Conservation (phyloP, 2,797 vertebrate genomes). For the Pangasius macronema region DNA sequence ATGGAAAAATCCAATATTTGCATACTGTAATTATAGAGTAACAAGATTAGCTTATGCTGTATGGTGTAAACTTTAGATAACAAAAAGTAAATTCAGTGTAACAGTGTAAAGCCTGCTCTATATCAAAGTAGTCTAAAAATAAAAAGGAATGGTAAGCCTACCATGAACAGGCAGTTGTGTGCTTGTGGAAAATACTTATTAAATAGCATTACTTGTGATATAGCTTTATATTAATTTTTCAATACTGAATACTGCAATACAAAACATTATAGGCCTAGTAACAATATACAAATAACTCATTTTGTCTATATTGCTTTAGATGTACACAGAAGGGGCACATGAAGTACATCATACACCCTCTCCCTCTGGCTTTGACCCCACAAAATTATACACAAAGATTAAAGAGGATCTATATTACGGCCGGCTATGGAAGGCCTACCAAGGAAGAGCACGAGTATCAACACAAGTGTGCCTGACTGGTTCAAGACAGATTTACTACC, state of each 20-base stretch:
- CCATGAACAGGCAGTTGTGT: neutral
- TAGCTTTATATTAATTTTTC: neutral
- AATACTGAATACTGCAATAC: neutral
- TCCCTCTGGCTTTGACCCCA: slow-evolving; percentile 54
- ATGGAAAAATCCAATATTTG: neutral
- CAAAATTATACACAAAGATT: slow-evolving; percentile 65
- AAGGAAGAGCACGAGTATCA: slow-evolving; percentile 46
- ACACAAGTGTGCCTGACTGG: slow-evolving; percentile 23
- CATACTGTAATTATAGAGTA: neutral
- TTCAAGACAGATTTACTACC: slow-evolving; percentile 53
- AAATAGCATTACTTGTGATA: neutral
- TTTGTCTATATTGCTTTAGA: slow-evolving; percentile 40
- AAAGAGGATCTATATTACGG: slow-evolving; percentile 64
- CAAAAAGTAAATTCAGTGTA: too few species aligned
- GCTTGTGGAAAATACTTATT: neutral
- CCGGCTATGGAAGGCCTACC: slow-evolving; percentile 64
- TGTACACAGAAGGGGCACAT: slow-evolving; percentile 29
- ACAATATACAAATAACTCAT: neutral
- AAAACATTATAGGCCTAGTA: neutral
- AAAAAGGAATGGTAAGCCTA: neutral
- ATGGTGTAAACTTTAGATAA: neutral
- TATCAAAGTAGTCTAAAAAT: neutral
- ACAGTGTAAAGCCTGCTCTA: neutral
- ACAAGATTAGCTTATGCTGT: neutral
- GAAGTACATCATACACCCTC: slow-evolving; percentile 28